Evolutionary conservation across 2,797 vertebrate species (phyloP).

Genomic region (Pampus argenteus): DNA sequence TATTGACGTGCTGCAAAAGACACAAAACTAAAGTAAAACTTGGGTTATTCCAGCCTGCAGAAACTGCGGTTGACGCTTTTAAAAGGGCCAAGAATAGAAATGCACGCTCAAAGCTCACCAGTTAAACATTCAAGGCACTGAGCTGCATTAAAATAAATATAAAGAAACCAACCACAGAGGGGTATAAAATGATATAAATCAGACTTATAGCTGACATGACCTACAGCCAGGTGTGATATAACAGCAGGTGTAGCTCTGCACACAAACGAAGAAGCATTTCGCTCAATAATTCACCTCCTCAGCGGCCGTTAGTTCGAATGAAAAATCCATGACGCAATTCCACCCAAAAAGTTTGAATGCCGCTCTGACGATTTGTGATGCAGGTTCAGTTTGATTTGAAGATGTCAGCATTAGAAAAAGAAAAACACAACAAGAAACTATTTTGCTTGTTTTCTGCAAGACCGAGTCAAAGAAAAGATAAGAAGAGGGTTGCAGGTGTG

Average conservation of each 20-base stretch:
- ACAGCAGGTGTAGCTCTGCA: not conserved
- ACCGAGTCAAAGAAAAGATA: too few species aligned
- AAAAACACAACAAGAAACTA: too few species aligned
- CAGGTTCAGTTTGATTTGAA: slow-evolving; percentile 13
- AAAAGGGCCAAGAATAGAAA: slow-evolving; percentile 51
- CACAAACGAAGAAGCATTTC: slow-evolving; percentile 20
- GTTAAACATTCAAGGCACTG: slow-evolving; percentile 6
- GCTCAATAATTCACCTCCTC: slow-evolving; percentile 39
- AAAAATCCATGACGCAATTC: slow-evolving; percentile 28
- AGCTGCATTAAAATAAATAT: not conserved
- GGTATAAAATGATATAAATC: not conserved
- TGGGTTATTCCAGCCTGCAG: slow-evolving; percentile 25
- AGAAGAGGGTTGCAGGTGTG: slow-evolving; percentile 20
- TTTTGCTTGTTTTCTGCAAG: too few species aligned
- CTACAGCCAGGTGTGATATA: slow-evolving; percentile 14
- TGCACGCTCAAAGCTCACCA: not conserved
- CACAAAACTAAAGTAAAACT: slow-evolving; percentile 19
- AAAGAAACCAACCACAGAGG: not conserved
- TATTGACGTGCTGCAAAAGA: not conserved
- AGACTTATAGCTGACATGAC: not conserved
- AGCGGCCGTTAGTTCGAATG: slow-evolving; percentile 29
- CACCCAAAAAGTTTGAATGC: slow-evolving; percentile 3
- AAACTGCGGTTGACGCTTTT: slow-evolving; percentile 39
- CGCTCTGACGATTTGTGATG: slow-evolving; percentile 6
- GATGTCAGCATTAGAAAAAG: not conserved